Evolutionary conservation across 2,113 vertebrate genomes (phyloP), one percentile per base, ranked within the genome.

Genomic region (Carettochelys insculpta): DNA sequence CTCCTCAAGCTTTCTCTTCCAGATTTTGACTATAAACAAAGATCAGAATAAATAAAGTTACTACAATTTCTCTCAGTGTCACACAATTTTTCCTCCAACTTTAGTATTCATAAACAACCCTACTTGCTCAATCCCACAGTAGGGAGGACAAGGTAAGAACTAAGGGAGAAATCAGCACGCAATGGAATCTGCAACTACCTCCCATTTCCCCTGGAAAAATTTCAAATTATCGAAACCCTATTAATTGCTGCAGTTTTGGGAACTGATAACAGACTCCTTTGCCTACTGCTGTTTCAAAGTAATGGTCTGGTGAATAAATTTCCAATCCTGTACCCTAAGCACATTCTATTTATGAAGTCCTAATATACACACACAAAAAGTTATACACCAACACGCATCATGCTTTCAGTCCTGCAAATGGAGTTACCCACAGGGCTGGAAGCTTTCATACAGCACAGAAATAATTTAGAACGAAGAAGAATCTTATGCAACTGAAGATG

Each of bases 1-100:
- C 0, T 96, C 96, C 94, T 98, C 97, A 92, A 98, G 96, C 77
- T 97, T 98, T 92, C 86, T 97, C 93, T 92, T 98, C 98, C 98
- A 98, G 82, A 98, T 92, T 94, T 98, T 97, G 94, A 98, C 98
- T 98, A 93, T 34, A 65, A 90, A 86, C 1, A 34, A 54, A 87
- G 29, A 93, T 17, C 82, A 68, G 4, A n/a, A 75, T 4, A 31
- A 34, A 29, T 29, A 6, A 52, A 8, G 29, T 94, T 91, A 95
- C 8, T 47, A 47, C 52, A 45, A 51, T 31, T 38, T 52, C 20
- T 77, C 56, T 20, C 20, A 75, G 24, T 75, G 14, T 77, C 17
- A 71, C 10, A 4, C 9, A 17, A 1, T 85, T 80, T 88, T 13
- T 85, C 41, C 25, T 53, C 16, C 29, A 82, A 80, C 0, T 29